A percentile compares a stretch with the other conserved stretches of the same genome.
These are phyloP conservation scores for Paguma larvata DNA, from an alignment of 2,797 vertebrate genomes.

Conservation along the genomic window DNA sequence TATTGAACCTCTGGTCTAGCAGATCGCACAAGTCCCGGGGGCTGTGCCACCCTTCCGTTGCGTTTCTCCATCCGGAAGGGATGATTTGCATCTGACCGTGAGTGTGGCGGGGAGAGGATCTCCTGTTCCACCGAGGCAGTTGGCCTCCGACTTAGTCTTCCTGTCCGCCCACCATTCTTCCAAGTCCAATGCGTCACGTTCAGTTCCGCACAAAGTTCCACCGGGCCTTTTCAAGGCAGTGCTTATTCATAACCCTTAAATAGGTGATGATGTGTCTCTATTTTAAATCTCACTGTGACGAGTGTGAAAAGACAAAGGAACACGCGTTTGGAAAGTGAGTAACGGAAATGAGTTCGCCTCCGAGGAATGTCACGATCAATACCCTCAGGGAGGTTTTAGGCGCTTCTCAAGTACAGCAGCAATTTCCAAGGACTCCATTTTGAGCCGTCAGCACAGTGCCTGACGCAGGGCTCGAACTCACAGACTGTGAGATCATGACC, in stretches of 20 bases:
- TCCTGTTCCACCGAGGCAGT: neutral
- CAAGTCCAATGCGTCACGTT: neutral
- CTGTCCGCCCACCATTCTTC: neutral
- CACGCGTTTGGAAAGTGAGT: conserved; percentile 50
- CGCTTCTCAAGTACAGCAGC: conserved; percentile 74
- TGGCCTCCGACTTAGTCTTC: neutral
- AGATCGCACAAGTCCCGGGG: neutral
- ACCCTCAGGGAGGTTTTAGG: conserved; percentile 73
- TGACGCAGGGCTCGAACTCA: too few species aligned
- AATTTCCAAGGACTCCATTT: conserved; percentile 35
- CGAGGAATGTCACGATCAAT: conserved; percentile 57
- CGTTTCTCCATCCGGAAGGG: neutral
- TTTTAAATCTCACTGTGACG: conserved; percentile 62
- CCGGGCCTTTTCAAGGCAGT: conserved; percentile 51
- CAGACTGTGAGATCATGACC: too few species aligned
- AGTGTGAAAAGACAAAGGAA: conserved; percentile 65
- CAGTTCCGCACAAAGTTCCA: conserved; percentile 6
- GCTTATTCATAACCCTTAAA: conserved; percentile 68
- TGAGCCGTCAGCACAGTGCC: neutral
- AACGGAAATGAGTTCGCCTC: conserved; percentile 60
- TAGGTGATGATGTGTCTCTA: conserved; percentile 39
- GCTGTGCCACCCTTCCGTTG: neutral
- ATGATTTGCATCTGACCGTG: neutral
- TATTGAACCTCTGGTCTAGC: neutral
- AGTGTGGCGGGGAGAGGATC: neutral